Evolutionary conservation across 2,113 vertebrate species (phyloP).

Genomic region (Tragelaphus strepsiceros): DNA sequence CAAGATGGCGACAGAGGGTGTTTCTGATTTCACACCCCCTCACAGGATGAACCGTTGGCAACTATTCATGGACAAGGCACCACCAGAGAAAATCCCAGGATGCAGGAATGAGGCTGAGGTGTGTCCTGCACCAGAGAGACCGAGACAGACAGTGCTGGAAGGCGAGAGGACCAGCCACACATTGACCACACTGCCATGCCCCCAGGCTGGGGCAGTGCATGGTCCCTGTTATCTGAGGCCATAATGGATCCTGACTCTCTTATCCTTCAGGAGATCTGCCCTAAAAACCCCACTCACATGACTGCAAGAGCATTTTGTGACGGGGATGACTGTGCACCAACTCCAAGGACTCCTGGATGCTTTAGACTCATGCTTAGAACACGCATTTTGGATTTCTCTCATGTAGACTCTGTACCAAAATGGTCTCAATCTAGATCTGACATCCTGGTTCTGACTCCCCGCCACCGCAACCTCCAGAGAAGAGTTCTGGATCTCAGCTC

Average conservation of each 20-base stretch:
- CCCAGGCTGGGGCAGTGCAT: neutral
- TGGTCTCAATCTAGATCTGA: neutral
- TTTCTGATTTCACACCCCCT: neutral
- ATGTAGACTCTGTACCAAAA: neutral
- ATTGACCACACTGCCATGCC: neutral
- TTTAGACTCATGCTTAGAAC: neutral
- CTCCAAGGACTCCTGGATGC: neutral
- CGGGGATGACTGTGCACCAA: no score
- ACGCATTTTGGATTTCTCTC: neutral
- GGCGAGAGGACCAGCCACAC: neutral
- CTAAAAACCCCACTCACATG: neutral
- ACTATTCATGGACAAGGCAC: neutral
- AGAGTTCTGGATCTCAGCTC: neutral
- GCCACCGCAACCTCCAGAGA: accelerated
- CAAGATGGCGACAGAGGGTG: neutral
- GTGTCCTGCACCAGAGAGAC: neutral
- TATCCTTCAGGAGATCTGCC: neutral
- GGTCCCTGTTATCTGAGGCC: neutral
- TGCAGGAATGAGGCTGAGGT: neutral
- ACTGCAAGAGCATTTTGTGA: neutral
- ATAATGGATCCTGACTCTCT: neutral
- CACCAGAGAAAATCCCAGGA: neutral
- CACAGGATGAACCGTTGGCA: neutral
- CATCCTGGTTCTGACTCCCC: neutral
- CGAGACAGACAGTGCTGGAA: neutral